Evolutionary conservation across 2,113 vertebrate species (phyloP).

Genomic region (Entosphenus tridentatus): DNA sequence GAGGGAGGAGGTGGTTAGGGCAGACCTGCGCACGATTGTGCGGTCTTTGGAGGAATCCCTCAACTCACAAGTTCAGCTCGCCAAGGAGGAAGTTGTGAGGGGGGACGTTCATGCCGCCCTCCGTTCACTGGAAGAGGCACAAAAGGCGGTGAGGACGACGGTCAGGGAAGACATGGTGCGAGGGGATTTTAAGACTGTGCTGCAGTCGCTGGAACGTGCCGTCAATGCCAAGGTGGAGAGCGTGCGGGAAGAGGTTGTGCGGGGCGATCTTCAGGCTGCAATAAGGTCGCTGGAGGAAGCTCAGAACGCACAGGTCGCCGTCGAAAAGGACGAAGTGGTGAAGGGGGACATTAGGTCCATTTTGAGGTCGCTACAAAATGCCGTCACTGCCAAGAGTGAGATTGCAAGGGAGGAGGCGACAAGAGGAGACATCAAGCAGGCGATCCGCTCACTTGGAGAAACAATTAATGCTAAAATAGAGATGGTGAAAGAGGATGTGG

Average conservation of each 20-base stretch:
- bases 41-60: background rate
- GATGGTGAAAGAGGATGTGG: slow-evolving; percentile 32
- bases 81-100: background rate
- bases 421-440: slow-evolving; percentile 42
- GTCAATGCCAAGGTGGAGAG: slow-evolving; percentile 22
- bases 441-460: slow-evolving; percentile 36
- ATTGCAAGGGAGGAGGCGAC: slow-evolving; percentile 34
- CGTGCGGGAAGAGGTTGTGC: slow-evolving; percentile 31
- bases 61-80: slow-evolving; percentile 1
- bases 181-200: slow-evolving; percentile 35
- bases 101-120: background rate
- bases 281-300: slow-evolving; percentile 40
- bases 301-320: slow-evolving; percentile 28
- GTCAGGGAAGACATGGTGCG: background rate
- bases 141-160: background rate
- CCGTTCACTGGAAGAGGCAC: background rate
- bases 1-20: slow-evolving; percentile 45
- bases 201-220: slow-evolving; percentile 26
- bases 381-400: slow-evolving; percentile 18
- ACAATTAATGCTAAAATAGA: slow-evolving; percentile 30
- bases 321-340: slow-evolving; percentile 42
- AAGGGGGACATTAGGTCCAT: slow-evolving; percentile 37
- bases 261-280: slow-evolving; percentile 41
- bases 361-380: slow-evolving; percentile 29
- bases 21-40: slow-evolving; percentile 18